Evolutionary conservation across 2,797 vertebrate genomes (phyloP), one percentile per base, ranked within the genome.

Genomic region (Rhinichthys osculus): DNA sequence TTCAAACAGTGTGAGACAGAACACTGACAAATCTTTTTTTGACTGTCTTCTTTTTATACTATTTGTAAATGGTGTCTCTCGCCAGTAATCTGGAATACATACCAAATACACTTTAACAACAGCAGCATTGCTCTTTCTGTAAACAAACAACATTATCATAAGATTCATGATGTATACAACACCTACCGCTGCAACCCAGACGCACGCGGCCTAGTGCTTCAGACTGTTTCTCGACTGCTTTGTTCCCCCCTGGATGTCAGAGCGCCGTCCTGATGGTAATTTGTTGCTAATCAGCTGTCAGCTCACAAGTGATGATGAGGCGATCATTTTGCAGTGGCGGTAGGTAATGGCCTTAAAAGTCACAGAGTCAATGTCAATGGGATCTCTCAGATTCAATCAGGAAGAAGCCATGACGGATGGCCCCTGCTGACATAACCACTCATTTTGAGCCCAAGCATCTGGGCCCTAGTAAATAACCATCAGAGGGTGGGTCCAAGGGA

Each of bases 401-500:
- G 94, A 96, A 91, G 92, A 93, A 95, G 93, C 94, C 94, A 95
- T 98, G 97, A 99, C 95, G 94, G 96, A 99, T 98, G 97, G 97
- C 95, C 92, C 97, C 97, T 94, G 96, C 97, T 97, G 98, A 99
- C 98, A 99, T 97, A 97, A 99, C 97, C 97, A 97, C 97, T 99
- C 98, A 98, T 97, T 98, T 97, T 99, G 98, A 99, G 98, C 95
- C 95, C 96, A 95, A 99, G 97, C 98, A 99, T 99, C 98, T 99
- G 98, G 97, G 97, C 96, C 97, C 98, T 97, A 98, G 98, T 99
- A 99, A 99, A 99, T 99, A 99, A 99, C 97, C 97, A 98, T 99
- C 97, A 98, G 97, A 98, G 97, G 98, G 97, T 95, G 98, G 98
- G 98, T 96, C 97, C 88, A 93, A 94, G 96, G 97, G 98, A 99